A percentile compares a stretch with the other conserved stretches of the same genome.
phyloP scores from a whole-genome alignment of 64 coral and sea anemone species.

The Platygyra sinensis region DNA sequence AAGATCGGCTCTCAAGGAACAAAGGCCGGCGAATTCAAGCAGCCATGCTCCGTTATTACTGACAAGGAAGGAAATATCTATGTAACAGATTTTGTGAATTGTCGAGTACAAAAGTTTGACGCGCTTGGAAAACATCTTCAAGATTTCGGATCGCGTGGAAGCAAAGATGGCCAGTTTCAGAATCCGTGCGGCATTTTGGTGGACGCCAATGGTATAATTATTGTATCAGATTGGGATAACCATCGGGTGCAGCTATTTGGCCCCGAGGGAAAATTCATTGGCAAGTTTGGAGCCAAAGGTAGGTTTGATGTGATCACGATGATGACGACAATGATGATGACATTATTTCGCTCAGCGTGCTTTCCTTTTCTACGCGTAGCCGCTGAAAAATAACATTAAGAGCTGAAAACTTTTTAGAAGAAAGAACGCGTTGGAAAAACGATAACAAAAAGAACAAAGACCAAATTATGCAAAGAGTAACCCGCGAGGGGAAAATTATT shows the following conservation, averaged over 20 bases:
- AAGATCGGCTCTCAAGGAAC: slow-evolving; percentile 87
- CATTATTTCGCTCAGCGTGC: too few species aligned
- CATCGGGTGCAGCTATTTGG: slow-evolving; percentile 84
- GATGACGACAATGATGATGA: too few species aligned
- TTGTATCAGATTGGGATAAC: slow-evolving; percentile 90
- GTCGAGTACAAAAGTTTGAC: slow-evolving; percentile 86
- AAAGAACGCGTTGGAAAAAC: too few species aligned
- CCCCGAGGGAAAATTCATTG: slow-evolving; percentile 81
- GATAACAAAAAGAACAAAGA: too few species aligned
- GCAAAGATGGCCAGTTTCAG: slow-evolving; percentile 78
- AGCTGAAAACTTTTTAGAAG: too few species aligned
- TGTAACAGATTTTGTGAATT: slow-evolving; percentile 89
- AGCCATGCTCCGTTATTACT: slow-evolving; percentile 84
- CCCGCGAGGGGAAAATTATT: too few species aligned
- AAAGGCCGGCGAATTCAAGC: slow-evolving; percentile 90
- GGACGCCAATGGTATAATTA: slow-evolving; percentile 70
- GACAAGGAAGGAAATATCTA: slow-evolving; percentile 88
- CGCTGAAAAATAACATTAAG: too few species aligned
- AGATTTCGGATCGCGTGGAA: slow-evolving; percentile 77
- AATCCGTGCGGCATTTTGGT: slow-evolving; percentile 81
- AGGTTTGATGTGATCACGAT: neutral
- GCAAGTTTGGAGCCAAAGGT: slow-evolving; percentile 93
- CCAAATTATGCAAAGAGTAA: too few species aligned
- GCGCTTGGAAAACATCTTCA: slow-evolving; percentile 77
- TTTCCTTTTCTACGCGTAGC: too few species aligned